Evolutionary conservation across 2,113 vertebrate species (phyloP).

Genomic region (Manacus vitellinus): DNA sequence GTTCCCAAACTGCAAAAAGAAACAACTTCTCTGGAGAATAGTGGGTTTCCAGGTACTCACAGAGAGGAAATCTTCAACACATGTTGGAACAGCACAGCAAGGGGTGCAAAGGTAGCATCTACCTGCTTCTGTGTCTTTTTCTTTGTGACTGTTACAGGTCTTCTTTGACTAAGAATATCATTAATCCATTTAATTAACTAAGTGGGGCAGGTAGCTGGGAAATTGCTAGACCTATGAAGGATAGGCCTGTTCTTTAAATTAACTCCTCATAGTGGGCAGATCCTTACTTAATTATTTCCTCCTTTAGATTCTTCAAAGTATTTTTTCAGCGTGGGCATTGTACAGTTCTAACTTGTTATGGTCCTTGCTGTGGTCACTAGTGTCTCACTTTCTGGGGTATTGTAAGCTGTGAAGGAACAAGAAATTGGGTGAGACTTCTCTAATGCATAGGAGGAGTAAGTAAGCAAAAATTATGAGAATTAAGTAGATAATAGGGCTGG

Average conservation of each 20-base stretch:
- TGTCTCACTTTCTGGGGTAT: background rate
- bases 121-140: background rate
- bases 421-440: background rate
- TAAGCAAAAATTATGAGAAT: background rate
- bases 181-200: background rate
- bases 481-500: background rate
- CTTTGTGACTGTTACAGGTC: background rate
- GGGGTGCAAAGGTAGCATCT: background rate
- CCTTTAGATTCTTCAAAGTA: background rate
- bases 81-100: background rate
- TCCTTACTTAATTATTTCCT: background rate
- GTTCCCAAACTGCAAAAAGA: background rate
- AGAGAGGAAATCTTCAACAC: background rate
- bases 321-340: background rate
- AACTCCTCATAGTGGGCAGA: background rate
- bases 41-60: background rate
- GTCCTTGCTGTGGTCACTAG: background rate
- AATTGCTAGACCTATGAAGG: background rate
- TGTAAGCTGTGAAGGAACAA: background rate
- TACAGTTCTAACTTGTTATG: accelerated
- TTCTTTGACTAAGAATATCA: background rate
- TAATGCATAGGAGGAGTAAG: background rate
- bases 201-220: background rate
- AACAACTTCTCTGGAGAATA: background rate
- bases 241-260: background rate